Conservation (phyloP, 2,797 vertebrate species). For the Columba guinea region DNA sequence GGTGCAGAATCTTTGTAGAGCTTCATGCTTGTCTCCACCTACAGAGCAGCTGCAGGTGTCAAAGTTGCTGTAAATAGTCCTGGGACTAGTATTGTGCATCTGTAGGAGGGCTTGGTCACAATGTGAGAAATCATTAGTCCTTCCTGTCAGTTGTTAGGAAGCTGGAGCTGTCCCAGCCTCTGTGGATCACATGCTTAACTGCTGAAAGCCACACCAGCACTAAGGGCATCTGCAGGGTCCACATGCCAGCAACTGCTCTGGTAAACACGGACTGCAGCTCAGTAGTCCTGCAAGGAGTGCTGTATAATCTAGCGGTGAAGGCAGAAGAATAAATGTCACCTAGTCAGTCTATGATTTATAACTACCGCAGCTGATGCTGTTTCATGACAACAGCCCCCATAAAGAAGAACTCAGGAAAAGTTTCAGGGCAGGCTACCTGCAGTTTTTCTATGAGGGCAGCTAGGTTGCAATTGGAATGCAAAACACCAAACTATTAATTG, state of each 20-base stretch:
- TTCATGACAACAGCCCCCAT: not conserved
- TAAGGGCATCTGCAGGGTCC: not conserved
- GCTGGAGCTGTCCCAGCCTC: not conserved
- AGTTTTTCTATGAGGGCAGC: not conserved
- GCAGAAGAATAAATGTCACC: not conserved
- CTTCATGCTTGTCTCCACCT: not conserved
- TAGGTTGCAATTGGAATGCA: not conserved
- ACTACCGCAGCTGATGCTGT: not conserved
- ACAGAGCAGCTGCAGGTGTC: conserved; percentile 32
- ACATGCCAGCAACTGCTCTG: not conserved
- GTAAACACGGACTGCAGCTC: not conserved
- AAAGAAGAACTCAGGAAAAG: not conserved
- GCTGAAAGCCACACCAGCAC: not conserved
- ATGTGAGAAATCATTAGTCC: conserved; percentile 9
- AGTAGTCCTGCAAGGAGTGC: not conserved
- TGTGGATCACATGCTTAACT: not conserved
- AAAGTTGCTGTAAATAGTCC: conserved; percentile 13
- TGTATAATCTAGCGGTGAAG: not conserved
- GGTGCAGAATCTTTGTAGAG: not conserved
- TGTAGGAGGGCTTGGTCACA: not conserved
- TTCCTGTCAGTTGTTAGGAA: conserved; percentile 30
- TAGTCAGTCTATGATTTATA: not conserved
- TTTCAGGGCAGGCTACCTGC: not conserved
- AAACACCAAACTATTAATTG: not conserved
- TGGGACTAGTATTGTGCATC: not conserved